Evolutionary conservation across 1,140 invertebrate species (phyloP), one percentile per base, ranked within the genome.

Genomic region (Drosophila arizonae): DNA sequence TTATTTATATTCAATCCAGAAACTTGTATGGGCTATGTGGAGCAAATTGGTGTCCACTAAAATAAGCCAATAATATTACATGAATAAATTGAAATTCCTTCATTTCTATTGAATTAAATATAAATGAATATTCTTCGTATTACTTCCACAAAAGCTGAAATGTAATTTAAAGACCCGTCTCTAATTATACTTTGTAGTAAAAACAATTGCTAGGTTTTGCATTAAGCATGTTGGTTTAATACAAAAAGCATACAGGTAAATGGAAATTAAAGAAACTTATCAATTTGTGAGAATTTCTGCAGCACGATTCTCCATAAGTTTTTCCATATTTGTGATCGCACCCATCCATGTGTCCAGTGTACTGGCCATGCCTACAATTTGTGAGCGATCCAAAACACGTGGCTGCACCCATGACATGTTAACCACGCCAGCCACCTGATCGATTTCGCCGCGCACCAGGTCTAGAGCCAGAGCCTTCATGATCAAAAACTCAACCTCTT

Each of bases 391-490:
- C 2, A 99, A 92, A 8, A 99, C 98, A 76, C 98, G 93, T 1
- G 98, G 98, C 92, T 98, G 97, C 17, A 99, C 93, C 97, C 97
- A 98, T 21, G 95, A 96, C 93, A 98, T 95, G 90, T 96, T 95
- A 6, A 97, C 96, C 65, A 94, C 95, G 39, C 91, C 92, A 1
- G 92, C 92, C 66, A 99, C 97, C 93, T 99, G 97, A 93, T 99
- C 98, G 79, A 99, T 99, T 52, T 95, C 96, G 13, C 99, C 99
- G 71, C 96, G 95, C 3, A 99, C 97, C 0, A 99, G 93, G 50
- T 96, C 97, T 78, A 99, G 95, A n/a, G 98, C 97, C 28, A 99
- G 91, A 0, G 99, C 99, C 92, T 99, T 99, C 99, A 99, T 99
- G 2, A 99, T 97, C 10, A 99, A 93, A 66, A 99, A 93, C 91